phyloP scores from a whole-genome alignment of 2,888 invertebrate genomes.

The Eumerus sabulonum region DNA sequence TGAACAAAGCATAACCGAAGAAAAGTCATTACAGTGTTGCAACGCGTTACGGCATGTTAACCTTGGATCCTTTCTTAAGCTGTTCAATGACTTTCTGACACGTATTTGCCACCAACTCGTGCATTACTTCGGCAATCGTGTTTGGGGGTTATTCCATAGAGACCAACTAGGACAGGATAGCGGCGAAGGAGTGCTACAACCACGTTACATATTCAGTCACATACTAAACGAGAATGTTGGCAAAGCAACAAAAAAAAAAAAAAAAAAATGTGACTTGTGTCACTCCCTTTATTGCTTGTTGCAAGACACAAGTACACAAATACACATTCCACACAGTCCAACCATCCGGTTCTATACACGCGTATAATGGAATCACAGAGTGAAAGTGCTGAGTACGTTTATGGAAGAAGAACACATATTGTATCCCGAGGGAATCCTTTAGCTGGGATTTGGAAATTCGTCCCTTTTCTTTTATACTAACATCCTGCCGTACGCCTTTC shows the following conservation, averaged over 20 bases:
- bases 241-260: not conserved
- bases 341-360: constrained; percentile 13
- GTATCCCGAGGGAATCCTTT: constrained; percentile 64
- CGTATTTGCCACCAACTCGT: constrained; percentile 62
- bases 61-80: constrained; percentile 51
- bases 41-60: constrained; percentile 54
- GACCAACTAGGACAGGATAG: constrained; percentile 1
- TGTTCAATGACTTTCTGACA: constrained; percentile 60
- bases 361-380: constrained; percentile 31
- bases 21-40: constrained; percentile 41
- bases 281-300: constrained; percentile 67
- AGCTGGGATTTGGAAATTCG: constrained; percentile 60
- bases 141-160: not conserved
- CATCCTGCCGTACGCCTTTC: not conserved
- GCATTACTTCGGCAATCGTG: constrained; percentile 18
- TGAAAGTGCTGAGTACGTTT: constrained; percentile 65
- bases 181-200: constrained; percentile 39
- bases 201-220: constrained; percentile 66
- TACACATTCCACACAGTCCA: constrained; percentile 19
- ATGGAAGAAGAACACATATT: constrained; percentile 52
- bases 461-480: constrained; percentile 33
- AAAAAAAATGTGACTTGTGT: constrained; percentile 66
- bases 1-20: not conserved
- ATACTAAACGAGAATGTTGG: constrained; percentile 68
- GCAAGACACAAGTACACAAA: constrained; percentile 62